Percentiles rank a stretch among this genome's conserved stretches.
phyloP scores from a whole-genome alignment of 2,113 vertebrate species.

The Boleophthalmus pectinirostris region DNA sequence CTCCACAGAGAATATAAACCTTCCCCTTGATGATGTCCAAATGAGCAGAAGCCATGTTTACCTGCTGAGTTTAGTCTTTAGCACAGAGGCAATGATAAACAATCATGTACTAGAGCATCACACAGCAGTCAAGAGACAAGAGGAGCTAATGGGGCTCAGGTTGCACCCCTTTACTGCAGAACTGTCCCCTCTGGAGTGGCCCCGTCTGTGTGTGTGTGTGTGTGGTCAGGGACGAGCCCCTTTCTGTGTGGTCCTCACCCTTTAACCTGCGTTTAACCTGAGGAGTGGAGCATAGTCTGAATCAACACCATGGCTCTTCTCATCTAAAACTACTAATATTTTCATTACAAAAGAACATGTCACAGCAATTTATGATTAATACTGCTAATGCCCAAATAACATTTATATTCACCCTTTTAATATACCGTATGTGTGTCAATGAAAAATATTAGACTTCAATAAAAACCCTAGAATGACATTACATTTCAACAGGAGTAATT shows the following conservation, averaged over 20 bases:
- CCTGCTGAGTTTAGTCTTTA: no score
- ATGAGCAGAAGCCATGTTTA: no score
- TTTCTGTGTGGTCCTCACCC: constrained; percentile 75
- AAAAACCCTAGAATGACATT: not conserved
- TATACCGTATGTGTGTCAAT: no score
- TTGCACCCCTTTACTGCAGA: constrained; percentile 40
- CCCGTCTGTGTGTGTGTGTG: constrained; percentile 15
- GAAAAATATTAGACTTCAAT: not conserved
- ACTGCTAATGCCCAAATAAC: no score
- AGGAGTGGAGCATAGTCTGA: constrained; percentile 39
- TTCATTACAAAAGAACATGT: not conserved
- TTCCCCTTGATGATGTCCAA: no score
- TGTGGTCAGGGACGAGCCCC: constrained; percentile 26
- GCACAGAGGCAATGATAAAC: no score
- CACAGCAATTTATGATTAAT: not conserved
- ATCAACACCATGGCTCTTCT: constrained; percentile 45
- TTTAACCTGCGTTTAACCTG: constrained; percentile 56
- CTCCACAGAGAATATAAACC: no score
- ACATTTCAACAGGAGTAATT: no score
- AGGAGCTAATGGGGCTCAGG: constrained; percentile 45
- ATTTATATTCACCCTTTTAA: no score
- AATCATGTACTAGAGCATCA: constrained; percentile 18
- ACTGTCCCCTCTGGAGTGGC: no score
- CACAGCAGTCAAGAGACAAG: constrained; percentile 43
- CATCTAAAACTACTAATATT: not conserved